Evolutionary conservation across 2,113 vertebrate genomes (phyloP).

Genomic region (Antechinus stuartii): DNA sequence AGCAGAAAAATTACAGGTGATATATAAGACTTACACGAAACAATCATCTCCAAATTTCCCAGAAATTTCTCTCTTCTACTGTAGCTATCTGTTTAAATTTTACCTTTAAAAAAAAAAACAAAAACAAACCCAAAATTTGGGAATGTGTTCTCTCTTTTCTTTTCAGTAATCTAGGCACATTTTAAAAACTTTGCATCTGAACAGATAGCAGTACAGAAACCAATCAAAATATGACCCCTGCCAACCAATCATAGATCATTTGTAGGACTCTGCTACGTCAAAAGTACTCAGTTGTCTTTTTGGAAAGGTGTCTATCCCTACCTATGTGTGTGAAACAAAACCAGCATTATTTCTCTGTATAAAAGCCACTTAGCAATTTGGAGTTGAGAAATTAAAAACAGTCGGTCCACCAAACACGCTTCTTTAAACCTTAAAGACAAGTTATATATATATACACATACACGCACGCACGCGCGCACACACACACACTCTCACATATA

Average conservation of each 20-base stretch:
- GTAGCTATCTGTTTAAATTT: slow-evolving; percentile 64
- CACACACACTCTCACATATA: neutral
- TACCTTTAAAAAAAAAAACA: slow-evolving; percentile 40
- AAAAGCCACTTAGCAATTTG: slow-evolving; percentile 78
- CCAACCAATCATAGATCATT: slow-evolving; percentile 60
- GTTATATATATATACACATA: slow-evolving; percentile 70
- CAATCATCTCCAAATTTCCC: slow-evolving; percentile 70
- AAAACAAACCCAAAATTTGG: slow-evolving; percentile 38
- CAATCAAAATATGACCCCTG: slow-evolving; percentile 64
- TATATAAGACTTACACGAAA: slow-evolving; percentile 74
- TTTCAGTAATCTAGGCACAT: slow-evolving; percentile 83
- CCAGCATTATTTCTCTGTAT: slow-evolving; percentile 73
- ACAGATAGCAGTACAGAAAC: slow-evolving; percentile 77
- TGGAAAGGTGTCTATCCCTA: slow-evolving; percentile 66
- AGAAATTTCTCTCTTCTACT: slow-evolving; percentile 53
- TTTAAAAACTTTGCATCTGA: slow-evolving; percentile 72
- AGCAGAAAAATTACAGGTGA: slow-evolving; percentile 75
- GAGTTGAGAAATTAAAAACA: slow-evolving; percentile 70
- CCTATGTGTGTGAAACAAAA: slow-evolving; percentile 76
- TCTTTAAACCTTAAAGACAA: slow-evolving; percentile 78
- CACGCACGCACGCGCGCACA: neutral
- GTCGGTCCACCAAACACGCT: slow-evolving; percentile 68
- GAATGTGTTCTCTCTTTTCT: neutral
- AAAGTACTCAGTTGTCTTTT: slow-evolving; percentile 57
- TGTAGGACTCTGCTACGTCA: slow-evolving; percentile 52